These are phyloP conservation scores for Microplitis deprimator DNA, from an alignment of 2,888 invertebrate genomes.

Conservation along the genomic window DNA sequence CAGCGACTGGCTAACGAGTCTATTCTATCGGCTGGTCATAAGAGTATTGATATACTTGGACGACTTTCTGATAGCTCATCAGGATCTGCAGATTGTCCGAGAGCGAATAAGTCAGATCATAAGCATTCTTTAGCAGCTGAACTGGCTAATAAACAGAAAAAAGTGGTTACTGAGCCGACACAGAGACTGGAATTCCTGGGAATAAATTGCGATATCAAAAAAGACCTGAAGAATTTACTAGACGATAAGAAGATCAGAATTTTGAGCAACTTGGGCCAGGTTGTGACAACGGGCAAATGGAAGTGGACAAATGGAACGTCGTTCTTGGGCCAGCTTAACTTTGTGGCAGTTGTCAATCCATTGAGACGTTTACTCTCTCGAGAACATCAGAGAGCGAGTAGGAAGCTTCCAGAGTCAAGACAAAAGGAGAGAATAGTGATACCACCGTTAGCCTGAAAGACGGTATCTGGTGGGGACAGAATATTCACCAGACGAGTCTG, in stretches of 20 bases:
- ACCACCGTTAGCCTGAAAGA: neutral
- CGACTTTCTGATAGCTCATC: slow-evolving; percentile 46
- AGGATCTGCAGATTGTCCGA: slow-evolving; percentile 38
- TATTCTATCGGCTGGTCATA: slow-evolving; percentile 44
- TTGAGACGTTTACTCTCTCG: slow-evolving; percentile 20
- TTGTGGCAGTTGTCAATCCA: slow-evolving; percentile 33
- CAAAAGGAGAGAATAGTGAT: neutral
- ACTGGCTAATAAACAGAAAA: slow-evolving; percentile 21
- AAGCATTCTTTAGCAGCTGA: neutral
- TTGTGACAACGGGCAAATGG: slow-evolving; percentile 31
- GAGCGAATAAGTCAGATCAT: neutral
- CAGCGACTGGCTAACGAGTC: slow-evolving; percentile 54
- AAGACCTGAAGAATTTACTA: slow-evolving; percentile 17
- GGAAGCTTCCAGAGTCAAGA: neutral
- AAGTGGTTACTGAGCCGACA: slow-evolving; percentile 25
- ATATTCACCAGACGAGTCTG: slow-evolving; percentile 12
- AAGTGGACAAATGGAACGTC: slow-evolving; percentile 42
- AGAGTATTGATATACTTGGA: slow-evolving; percentile 47
- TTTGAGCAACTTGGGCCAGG: slow-evolving; percentile 27
- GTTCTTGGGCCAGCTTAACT: slow-evolving; percentile 45
- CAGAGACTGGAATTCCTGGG: slow-evolving; percentile 20
- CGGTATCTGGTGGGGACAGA: slow-evolving; percentile 29
- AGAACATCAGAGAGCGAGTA: slow-evolving; percentile 9
- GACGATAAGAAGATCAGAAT: slow-evolving; percentile 14
- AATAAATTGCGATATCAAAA: slow-evolving; percentile 16